These are phyloP conservation scores for Clarias platycephalus DNA, from an alignment of 2,797 vertebrate species.

Conservation along the genomic window DNA sequence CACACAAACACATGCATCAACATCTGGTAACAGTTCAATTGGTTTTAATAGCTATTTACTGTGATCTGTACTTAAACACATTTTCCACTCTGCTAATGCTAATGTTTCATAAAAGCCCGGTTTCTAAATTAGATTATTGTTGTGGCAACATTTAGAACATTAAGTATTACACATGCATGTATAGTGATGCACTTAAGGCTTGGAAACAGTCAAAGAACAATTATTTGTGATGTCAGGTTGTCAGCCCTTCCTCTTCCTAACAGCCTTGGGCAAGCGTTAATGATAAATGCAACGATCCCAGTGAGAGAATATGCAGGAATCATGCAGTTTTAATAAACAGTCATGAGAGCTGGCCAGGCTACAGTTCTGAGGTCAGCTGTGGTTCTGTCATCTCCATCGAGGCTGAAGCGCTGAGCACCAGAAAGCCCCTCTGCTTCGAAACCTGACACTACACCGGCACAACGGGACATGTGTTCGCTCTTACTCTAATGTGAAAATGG, in stretches of 20 bases:
- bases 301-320: constrained; percentile 45
- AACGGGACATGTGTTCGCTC: constrained; percentile 61
- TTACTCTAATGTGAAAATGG: constrained; percentile 63
- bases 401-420: constrained; percentile 29
- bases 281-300: constrained; percentile 50
- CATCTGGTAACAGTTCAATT: constrained; percentile 78
- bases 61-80: constrained; percentile 76
- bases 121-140: constrained; percentile 67
- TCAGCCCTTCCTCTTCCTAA: constrained; percentile 43
- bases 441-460: constrained; percentile 49
- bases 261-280: constrained; percentile 28
- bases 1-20: constrained; percentile 76
- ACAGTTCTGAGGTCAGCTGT: constrained; percentile 53
- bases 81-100: constrained; percentile 78
- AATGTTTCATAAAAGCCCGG: constrained; percentile 75
- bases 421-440: constrained; percentile 44
- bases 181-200: constrained; percentile 55
- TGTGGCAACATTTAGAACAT: constrained; percentile 69
- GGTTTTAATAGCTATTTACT: constrained; percentile 79
- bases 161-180: constrained; percentile 53
- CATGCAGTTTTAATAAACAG: constrained; percentile 58
- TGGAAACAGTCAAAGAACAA: constrained; percentile 57
- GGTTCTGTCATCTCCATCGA: constrained; percentile 54
- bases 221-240: constrained; percentile 55
- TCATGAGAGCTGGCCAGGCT: constrained; percentile 48